Conservation (phyloP, 2,797 vertebrate species). For the Micromesistius poutassou region DNA sequence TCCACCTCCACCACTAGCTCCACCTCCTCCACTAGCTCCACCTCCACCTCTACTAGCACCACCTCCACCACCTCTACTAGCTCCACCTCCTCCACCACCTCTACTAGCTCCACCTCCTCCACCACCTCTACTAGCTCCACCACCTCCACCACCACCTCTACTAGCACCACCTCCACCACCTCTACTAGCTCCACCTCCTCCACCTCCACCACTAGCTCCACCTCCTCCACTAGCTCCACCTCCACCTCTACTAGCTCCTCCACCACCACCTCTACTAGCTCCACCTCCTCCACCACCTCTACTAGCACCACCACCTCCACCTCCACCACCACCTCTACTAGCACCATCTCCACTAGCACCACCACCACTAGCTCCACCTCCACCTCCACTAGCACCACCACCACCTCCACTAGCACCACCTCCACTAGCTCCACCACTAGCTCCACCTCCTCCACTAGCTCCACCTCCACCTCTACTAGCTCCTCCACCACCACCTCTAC, state of each 20-base stretch:
- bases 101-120: no score
- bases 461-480: constrained; percentile 26
- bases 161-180: no score
- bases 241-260: constrained; percentile 32
- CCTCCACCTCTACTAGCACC: no score
- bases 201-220: no score
- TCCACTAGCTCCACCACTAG: no score
- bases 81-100: no score
- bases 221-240: no score
- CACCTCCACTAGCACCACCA: constrained; percentile 36
- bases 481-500: constrained; percentile 43
- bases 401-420: background rate
- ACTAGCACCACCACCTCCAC: background rate
- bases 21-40: no score
- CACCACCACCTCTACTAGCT: constrained; percentile 32
- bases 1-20: constrained; percentile 26
- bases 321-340: background rate
- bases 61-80: no score
- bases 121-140: no score
- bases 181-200: no score
- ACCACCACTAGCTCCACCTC: background rate
- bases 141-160: no score
- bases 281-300: constrained; percentile 45
- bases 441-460: constrained; percentile 34
- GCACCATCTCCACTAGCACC: constrained; percentile 38